These are phyloP conservation scores for Thalassoma bifasciatum DNA, from an alignment of 2,113 vertebrate species.

Conservation along the genomic window DNA sequence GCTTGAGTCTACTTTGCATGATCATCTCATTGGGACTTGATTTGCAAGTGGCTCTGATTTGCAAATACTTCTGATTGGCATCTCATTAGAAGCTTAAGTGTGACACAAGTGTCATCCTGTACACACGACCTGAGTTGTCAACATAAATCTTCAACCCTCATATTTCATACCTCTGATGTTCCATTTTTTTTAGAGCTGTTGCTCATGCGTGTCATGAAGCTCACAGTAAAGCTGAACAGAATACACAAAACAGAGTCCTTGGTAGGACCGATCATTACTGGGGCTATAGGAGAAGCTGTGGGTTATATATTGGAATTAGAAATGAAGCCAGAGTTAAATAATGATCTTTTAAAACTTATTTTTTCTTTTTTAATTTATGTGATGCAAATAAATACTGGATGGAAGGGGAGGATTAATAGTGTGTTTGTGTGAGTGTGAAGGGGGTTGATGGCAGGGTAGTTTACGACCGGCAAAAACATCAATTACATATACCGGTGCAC, in stretches of 20 bases:
- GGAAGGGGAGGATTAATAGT: neutral
- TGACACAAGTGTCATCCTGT: conserved; percentile 28
- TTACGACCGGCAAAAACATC: conserved; percentile 53
- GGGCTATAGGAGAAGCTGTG: conserved; percentile 10
- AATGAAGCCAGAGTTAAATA: conserved; percentile 25
- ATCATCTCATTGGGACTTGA: conserved; percentile 61
- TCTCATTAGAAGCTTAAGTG: conserved; percentile 56
- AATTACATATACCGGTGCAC: conserved; percentile 67
- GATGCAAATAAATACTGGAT: conserved; percentile 3
- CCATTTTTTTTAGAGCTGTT: conserved; percentile 24
- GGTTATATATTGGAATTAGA: conserved; percentile 16
- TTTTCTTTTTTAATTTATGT: neutral
- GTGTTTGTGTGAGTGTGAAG: neutral
- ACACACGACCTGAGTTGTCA: conserved; percentile 46
- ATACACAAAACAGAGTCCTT: conserved; percentile 10
- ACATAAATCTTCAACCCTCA: conserved; percentile 27
- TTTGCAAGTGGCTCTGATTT: conserved; percentile 48
- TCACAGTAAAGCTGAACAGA: conserved; percentile 2
- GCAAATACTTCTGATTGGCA: conserved; percentile 65
- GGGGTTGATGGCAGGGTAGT: conserved; percentile 20
- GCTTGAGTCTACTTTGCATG: conserved; percentile 58
- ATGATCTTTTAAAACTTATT: conserved; percentile 12
- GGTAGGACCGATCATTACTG: conserved; percentile 10
- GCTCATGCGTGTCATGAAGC: conserved; percentile 8
- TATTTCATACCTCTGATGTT: conserved; percentile 20